Base-by-base conservation (phyloP, 1,140 invertebrate species). In the Meloidogyne exigua region DNA sequence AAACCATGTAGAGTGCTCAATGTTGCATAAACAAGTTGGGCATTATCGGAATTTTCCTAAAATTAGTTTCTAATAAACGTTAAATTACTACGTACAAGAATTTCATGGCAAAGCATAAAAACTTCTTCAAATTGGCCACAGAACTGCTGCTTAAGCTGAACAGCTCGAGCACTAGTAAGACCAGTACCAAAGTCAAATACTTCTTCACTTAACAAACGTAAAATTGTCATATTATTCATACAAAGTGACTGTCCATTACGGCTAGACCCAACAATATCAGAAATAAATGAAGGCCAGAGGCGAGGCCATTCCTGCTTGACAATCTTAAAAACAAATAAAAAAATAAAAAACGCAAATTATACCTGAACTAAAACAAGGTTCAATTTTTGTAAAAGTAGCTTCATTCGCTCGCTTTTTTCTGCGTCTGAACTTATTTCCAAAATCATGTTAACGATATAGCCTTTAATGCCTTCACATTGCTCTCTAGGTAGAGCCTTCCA, bases 131-230 rank as follows among this genome's bases (percentile, higher is more conserved):
- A 99, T 88, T 99, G 95, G 68, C 92, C 93, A 90, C 97, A 99
- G 95, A 99, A 98, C n/a, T 95, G 95, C 88, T 99, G 95, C 89
- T 99, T 99, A 10, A 99, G 90, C 90, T 99, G 95, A 89, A 98
- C 98, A 0, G 96, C 95, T 90, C 99, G 98, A 26, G 94, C 95
- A 89, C 98, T 96, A 36, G 96, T 99, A 88, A 99, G 92, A 68
- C 81, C 80, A 88, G 98, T 95, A 11, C 96, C 97, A 89, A 98
- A 99, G 87, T 99, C 96, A 91, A 99, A 99, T 1, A 99, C 93
- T 90, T 99, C 97, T 89, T 99, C 97, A 89, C 95, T 91, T 1
- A 99, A 90, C 75, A 99, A 90, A 89, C 98, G 98, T 72, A 99
- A 89, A 84, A 99, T 99, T 21, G 92, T 92, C 95, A 99, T 98